Evolutionary conservation across 2,113 vertebrate species (phyloP).

Genomic region (Centrocercus urophasianus): DNA sequence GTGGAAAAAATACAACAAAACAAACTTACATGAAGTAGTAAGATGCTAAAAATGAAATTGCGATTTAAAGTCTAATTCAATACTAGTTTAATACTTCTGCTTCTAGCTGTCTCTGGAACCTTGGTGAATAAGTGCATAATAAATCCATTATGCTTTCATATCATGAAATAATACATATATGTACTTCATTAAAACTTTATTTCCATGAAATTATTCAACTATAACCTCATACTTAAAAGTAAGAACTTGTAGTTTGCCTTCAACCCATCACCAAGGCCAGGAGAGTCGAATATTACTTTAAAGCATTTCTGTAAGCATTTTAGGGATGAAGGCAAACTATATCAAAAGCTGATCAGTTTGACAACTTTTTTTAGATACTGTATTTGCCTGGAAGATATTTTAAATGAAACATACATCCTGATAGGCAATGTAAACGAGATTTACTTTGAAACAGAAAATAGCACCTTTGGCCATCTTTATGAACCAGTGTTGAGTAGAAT

Average conservation of each 20-base stretch:
- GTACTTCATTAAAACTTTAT: background rate
- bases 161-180: background rate
- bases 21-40: background rate
- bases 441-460: background rate
- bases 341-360: background rate
- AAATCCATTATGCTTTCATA: background rate
- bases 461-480: background rate
- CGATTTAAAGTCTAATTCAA: background rate
- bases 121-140: background rate
- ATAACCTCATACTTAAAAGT: background rate
- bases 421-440: background rate
- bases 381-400: background rate
- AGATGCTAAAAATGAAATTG: background rate
- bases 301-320: background rate
- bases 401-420: background rate
- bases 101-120: background rate
- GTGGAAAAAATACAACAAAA: background rate
- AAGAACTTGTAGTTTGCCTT: background rate
- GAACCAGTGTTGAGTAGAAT: background rate
- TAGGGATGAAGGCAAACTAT: background rate
- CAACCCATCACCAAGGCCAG: background rate
- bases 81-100: background rate
- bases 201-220: background rate
- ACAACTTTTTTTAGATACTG: background rate
- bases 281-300: background rate